phyloP scores from a whole-genome alignment of 2,888 invertebrate genomes.

The Atethmia centrago region DNA sequence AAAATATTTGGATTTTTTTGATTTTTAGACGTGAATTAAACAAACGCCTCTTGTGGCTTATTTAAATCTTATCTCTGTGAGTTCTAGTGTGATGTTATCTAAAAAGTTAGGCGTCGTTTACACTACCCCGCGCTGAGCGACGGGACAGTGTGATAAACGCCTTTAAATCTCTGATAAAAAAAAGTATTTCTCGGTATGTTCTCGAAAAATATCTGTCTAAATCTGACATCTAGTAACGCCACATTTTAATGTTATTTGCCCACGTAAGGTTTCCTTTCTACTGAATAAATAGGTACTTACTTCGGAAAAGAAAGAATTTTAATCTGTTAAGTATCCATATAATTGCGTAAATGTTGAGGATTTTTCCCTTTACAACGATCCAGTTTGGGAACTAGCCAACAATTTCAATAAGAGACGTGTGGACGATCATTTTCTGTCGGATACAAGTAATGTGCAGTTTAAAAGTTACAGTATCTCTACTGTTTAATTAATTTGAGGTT shows the following conservation, averaged over 20 bases:
- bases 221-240: not conserved
- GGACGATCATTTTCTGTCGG: constrained; percentile 22
- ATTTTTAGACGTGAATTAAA: too few relatives aligned
- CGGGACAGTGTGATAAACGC: too few relatives aligned
- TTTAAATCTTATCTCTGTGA: too few relatives aligned
- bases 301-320: constrained; percentile 35
- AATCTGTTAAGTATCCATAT: constrained; percentile 41
- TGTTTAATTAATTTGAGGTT: not conserved
- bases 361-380: constrained; percentile 17
- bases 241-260: not conserved
- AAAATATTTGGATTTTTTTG: too few relatives aligned
- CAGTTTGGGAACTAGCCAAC: constrained; percentile 29
- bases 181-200: not conserved
- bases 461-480: not conserved
- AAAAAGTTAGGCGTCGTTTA: too few relatives aligned
- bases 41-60: too few relatives aligned
- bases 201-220: not conserved
- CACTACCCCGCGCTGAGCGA: too few relatives aligned
- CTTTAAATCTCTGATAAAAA: too few relatives aligned
- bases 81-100: too few relatives aligned
- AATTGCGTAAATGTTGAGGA: constrained; percentile 26
- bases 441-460: not conserved
- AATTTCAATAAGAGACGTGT: constrained; percentile 41
- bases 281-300: not conserved
- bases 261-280: not conserved